Percentiles rank a stretch among this genome's conserved stretches.
Evolutionary conservation across 2,797 vertebrate genomes (phyloP).

Genomic region (Thalassophryne amazonica): DNA sequence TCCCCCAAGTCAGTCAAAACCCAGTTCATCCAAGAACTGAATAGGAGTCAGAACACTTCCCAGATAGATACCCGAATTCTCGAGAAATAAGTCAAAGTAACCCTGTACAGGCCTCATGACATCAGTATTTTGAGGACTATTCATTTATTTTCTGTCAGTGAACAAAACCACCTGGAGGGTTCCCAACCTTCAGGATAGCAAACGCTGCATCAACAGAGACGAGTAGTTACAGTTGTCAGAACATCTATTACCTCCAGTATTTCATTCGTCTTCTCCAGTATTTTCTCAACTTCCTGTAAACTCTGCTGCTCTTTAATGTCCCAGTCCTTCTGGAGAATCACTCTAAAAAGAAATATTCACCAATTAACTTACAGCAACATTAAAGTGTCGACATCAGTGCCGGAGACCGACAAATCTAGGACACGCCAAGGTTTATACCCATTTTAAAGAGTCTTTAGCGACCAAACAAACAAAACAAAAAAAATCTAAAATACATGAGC

Average conservation of each 20-base stretch:
- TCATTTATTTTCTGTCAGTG: neutral
- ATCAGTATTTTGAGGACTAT: too few relatives aligned
- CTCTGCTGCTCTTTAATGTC: constrained; percentile 70
- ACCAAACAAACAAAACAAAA: neutral
- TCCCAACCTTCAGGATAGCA: neutral
- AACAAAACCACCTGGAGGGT: too few relatives aligned
- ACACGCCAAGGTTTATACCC: neutral
- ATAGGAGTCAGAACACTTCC: too few relatives aligned
- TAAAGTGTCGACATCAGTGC: too few relatives aligned
- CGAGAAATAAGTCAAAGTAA: too few relatives aligned
- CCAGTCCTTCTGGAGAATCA: constrained; percentile 58
- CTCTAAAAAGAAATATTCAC: neutral
- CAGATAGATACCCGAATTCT: too few relatives aligned
- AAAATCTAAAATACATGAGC: neutral
- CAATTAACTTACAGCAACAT: too few relatives aligned
- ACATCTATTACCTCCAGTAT: constrained; percentile 60
- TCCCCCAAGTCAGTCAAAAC: too few relatives aligned
- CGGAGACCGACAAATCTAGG: too few relatives aligned
- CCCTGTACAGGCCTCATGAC: neutral
- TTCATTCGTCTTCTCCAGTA: constrained; percentile 60
- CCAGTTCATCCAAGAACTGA: too few relatives aligned
- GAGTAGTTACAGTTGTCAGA: too few relatives aligned
- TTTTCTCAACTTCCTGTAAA: constrained; percentile 65
- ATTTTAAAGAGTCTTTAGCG: neutral
- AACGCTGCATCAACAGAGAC: neutral